phyloP scores from a whole-genome alignment of 2,113 vertebrate genomes.

The Blennius ocellaris region DNA sequence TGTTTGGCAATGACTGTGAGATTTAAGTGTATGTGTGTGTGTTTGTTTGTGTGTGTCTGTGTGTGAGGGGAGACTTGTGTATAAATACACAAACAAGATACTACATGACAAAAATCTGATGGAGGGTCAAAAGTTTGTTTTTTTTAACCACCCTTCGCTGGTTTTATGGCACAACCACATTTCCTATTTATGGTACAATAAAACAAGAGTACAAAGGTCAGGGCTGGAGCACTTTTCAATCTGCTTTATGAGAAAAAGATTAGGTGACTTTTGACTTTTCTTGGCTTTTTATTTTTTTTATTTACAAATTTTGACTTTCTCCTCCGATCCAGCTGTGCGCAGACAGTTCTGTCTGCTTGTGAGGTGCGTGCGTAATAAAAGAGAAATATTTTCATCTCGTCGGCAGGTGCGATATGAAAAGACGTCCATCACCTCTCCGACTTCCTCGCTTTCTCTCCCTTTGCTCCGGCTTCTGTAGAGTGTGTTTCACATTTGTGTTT shows the following conservation, averaged over 20 bases:
- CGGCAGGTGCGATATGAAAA: slow-evolving; percentile 42
- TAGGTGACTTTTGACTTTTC: slow-evolving; percentile 55
- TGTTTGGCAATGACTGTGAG: background rate
- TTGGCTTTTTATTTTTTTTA: slow-evolving; percentile 21
- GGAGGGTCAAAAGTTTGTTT: background rate
- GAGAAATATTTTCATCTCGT: slow-evolving; percentile 50
- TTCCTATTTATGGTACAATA: slow-evolving; percentile 23
- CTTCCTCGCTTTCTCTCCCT: slow-evolving; percentile 18
- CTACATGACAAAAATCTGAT: slow-evolving; percentile 4
- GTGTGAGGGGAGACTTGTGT: background rate
- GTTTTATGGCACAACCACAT: slow-evolving; percentile 14
- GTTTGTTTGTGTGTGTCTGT: background rate
- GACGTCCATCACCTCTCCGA: slow-evolving; percentile 6
- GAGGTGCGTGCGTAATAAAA: slow-evolving; percentile 32
- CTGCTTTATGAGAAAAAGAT: slow-evolving; percentile 39
- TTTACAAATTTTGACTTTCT: background rate
- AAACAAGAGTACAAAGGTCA: slow-evolving; percentile 24
- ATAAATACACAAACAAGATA: background rate
- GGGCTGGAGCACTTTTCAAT: slow-evolving; percentile 15
- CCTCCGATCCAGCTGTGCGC: slow-evolving; percentile 35
- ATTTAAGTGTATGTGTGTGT: background rate
- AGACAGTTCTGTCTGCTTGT: slow-evolving; percentile 46
- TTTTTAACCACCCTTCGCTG: slow-evolving; percentile 32
- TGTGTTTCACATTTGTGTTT: slow-evolving; percentile 42
- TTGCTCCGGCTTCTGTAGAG: slow-evolving; percentile 20